Percentiles rank a stretch among this genome's conserved stretches.
These are phyloP conservation scores for Urocyon cinereoargenteus DNA, from an alignment of 2,797 vertebrate species.

Conservation along the genomic window DNA sequence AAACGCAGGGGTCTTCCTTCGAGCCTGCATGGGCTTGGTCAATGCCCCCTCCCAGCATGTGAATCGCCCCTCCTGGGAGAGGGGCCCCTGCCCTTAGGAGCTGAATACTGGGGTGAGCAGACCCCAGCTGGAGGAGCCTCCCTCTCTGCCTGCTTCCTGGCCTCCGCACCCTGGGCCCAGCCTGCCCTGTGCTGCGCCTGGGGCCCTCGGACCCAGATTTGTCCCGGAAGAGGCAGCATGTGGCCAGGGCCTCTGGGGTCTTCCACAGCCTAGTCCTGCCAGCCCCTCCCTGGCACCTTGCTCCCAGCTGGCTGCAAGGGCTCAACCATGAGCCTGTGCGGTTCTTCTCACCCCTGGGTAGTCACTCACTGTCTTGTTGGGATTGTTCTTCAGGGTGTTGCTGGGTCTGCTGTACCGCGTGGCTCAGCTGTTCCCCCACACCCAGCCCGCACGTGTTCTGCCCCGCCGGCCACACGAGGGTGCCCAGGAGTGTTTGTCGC, in stretches of 20 bases:
- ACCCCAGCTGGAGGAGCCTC: not conserved
- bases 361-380: accelerated
- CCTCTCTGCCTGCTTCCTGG: not conserved
- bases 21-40: not conserved
- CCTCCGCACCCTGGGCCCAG: not conserved
- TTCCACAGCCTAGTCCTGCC: not conserved
- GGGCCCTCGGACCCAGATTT: accelerated
- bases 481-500: not conserved
- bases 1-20: accelerated
- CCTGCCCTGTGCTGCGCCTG: not conserved
- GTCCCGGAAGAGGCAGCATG: not conserved
- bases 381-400: accelerated
- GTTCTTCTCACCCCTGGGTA: accelerated
- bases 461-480: not conserved
- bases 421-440: not conserved
- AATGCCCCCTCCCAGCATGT: not conserved
- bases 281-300: not conserved
- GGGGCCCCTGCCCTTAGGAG: not conserved
- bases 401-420: not conserved
- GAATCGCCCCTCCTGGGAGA: not conserved
- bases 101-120: not conserved
- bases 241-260: not conserved
- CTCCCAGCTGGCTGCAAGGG: not conserved
- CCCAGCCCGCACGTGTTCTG: not conserved
- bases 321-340: not conserved